Conservation (phyloP, 1,140 invertebrate species). For the Drosophila paulistorum region DNA sequence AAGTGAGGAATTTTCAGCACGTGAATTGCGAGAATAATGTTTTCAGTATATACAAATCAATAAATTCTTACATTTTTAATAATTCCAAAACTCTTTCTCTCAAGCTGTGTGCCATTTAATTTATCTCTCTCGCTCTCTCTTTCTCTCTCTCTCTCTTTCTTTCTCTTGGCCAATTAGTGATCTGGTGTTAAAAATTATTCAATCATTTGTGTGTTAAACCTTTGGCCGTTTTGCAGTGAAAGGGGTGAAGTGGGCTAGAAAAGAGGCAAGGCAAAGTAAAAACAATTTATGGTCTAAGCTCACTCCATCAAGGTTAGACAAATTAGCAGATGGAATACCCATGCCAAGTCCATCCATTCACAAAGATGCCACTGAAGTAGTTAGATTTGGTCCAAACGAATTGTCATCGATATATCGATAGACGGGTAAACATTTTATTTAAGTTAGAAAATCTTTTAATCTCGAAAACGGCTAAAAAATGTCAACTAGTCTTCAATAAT, state of each 20-base stretch:
- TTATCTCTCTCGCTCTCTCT: constrained; percentile 14
- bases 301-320: constrained; percentile 68
- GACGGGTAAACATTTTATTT: too few species aligned
- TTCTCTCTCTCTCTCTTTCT: neutral
- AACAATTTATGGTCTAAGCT: constrained; percentile 36
- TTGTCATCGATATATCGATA: too few species aligned
- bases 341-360: neutral
- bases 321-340: constrained; percentile 51
- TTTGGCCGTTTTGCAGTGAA: constrained; percentile 59
- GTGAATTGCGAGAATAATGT: neutral
- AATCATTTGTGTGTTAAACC: constrained; percentile 58
- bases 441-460: too few species aligned
- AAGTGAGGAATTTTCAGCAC: neutral
- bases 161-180: constrained; percentile 60
- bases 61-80: too few species aligned
- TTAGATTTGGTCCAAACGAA: too few species aligned
- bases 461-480: too few species aligned
- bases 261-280: constrained; percentile 20
- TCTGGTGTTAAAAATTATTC: constrained; percentile 70
- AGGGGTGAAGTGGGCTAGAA: constrained; percentile 27
- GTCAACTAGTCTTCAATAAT: too few species aligned
- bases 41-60: too few species aligned
- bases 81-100: too few species aligned
- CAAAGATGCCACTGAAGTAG: too few species aligned
- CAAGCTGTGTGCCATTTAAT: neutral